These are phyloP conservation scores for Ophion ellenae DNA, from an alignment of 2,888 invertebrate genomes.

Conservation along the genomic window DNA sequence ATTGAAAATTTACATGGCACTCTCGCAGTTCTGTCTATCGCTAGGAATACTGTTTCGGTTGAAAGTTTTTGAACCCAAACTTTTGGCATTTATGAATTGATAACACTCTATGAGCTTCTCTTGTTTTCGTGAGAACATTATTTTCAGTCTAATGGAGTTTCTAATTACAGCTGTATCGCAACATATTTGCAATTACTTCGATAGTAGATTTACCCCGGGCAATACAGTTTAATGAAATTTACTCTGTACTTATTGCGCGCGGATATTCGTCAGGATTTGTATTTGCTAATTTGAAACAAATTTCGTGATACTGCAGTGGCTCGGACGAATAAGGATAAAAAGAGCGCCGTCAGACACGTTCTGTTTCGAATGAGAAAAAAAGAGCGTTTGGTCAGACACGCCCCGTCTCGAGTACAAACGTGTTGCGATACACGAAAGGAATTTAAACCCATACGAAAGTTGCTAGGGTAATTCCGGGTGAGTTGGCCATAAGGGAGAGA, in stretches of 20 bases:
- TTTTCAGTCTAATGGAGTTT: neutral
- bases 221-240: neutral
- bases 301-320: neutral
- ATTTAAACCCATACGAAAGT: too few species aligned
- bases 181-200: neutral
- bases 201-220: neutral
- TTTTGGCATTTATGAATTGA: neutral
- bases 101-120: neutral
- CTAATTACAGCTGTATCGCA: neutral
- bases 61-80: neutral
- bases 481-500: too few species aligned
- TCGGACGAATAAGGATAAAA: neutral
- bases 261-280: neutral
- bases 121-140: neutral
- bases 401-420: neutral
- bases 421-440: neutral
- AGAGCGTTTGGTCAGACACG: slow-evolving; percentile 8
- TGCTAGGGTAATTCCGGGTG: too few species aligned
- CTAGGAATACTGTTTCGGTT: neutral
- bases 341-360: too few species aligned
- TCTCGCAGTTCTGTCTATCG: neutral
- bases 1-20: neutral
- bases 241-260: neutral
- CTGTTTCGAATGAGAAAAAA: too few species aligned
- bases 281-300: neutral